A percentile compares a stretch with the other conserved stretches of the same genome.
phyloP scores from a whole-genome alignment of 2,888 invertebrate genomes.

The Vannuccia rotundouncinata region DNA sequence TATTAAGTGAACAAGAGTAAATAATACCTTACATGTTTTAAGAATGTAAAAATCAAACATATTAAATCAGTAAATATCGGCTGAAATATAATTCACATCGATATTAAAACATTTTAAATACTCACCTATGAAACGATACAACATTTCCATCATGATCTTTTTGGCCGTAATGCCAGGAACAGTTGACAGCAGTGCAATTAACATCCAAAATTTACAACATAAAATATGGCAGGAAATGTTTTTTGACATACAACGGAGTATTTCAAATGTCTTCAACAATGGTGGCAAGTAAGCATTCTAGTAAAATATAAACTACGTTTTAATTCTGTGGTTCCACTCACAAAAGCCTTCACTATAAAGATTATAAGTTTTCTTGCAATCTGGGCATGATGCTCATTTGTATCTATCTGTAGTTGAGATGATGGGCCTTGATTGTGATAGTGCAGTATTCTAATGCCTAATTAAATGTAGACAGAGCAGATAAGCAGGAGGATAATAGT shows the following conservation, averaged over 20 bases:
- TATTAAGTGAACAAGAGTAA: background rate
- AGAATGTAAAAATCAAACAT: background rate
- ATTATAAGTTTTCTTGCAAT: background rate
- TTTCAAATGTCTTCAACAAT: background rate
- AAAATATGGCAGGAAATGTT: background rate
- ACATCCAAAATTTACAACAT: background rate
- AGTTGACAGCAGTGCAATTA: background rate
- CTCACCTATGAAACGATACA: background rate
- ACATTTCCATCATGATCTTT: background rate
- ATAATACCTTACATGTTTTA: background rate
- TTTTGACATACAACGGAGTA: background rate
- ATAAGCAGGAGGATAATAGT: background rate
- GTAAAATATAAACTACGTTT: background rate
- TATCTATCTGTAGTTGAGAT: background rate
- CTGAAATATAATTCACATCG: background rate
- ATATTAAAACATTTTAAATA: background rate
- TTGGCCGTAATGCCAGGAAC: background rate
- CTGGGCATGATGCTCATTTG: background rate
- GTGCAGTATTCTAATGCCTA: slow-evolving; percentile 6
- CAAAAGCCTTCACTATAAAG: background rate
- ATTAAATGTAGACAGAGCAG: background rate
- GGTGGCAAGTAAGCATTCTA: background rate
- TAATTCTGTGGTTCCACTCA: background rate
- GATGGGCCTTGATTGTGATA: background rate
- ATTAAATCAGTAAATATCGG: background rate